Evolutionary conservation across 2,797 vertebrate species (phyloP).

Genomic region (Hephaestus fuliginosus): DNA sequence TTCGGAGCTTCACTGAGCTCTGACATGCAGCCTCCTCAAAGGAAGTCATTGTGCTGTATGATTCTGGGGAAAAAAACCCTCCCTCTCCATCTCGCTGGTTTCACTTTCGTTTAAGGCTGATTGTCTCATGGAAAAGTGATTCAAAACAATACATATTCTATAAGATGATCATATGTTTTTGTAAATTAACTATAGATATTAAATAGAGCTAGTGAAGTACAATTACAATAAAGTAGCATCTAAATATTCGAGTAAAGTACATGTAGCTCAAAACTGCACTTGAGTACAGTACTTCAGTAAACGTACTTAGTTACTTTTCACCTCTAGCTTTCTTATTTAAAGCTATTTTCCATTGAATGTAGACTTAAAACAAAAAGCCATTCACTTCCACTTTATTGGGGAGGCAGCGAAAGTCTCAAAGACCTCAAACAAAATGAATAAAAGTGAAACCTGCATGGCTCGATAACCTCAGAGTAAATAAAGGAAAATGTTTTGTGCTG

Average conservation of each 20-base stretch:
- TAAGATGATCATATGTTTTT: not conserved
- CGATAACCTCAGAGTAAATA: not conserved
- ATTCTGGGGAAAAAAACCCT: constrained; percentile 19
- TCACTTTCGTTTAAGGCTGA: constrained; percentile 42
- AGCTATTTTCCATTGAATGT: not conserved
- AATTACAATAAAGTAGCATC: not conserved
- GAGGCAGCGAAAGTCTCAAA: not conserved
- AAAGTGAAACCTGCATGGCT: not conserved
- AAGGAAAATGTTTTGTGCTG: not conserved
- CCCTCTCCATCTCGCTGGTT: constrained; percentile 7
- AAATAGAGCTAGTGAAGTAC: not conserved
- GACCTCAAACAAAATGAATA: too few relatives aligned
- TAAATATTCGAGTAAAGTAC: not conserved
- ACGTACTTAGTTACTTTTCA: too few relatives aligned
- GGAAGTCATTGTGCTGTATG: constrained; percentile 46
- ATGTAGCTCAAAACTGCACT: too few relatives aligned
- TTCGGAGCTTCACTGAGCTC: constrained; percentile 40
- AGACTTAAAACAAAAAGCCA: not conserved
- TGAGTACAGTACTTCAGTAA: not conserved
- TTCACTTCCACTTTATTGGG: not conserved
- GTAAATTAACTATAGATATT: not conserved
- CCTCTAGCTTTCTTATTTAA: not conserved
- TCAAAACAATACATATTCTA: not conserved
- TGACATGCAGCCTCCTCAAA: constrained; percentile 54
- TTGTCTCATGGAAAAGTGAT: not conserved